Percentiles rank a stretch among this genome's conserved stretches.
phyloP scores from a whole-genome alignment of 2,888 invertebrate species.

The Drosophila picticornis region DNA sequence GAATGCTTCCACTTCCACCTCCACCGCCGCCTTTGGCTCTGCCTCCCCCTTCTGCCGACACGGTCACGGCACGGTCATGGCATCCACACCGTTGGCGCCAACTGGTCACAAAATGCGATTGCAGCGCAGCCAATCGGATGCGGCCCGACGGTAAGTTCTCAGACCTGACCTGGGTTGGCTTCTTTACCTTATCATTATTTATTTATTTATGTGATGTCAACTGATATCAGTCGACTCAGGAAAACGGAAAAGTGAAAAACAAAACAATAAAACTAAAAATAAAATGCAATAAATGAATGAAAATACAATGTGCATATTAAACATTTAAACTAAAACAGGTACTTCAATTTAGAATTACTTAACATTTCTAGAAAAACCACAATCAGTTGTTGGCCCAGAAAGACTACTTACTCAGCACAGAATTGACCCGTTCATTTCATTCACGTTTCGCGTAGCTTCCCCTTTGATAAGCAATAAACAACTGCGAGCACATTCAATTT shows the following conservation, averaged over 20 bases:
- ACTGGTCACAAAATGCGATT: conserved; percentile 70
- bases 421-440: neutral
- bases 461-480: neutral
- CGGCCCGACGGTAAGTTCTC: conserved; percentile 83
- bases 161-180: neutral
- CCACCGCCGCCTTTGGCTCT: conserved; percentile 33
- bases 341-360: neutral
- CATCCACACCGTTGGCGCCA: conserved; percentile 70
- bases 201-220: neutral
- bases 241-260: neutral
- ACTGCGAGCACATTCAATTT: neutral
- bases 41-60: conserved; percentile 52
- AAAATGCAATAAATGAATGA: neutral
- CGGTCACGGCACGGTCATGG: conserved; percentile 49
- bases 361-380: neutral
- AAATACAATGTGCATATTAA: no score
- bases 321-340: neutral
- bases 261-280: neutral
- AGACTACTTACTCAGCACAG: rapidly evolving
- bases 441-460: neutral
- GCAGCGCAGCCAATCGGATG: conserved; percentile 83
- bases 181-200: neutral
- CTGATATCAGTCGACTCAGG: neutral
- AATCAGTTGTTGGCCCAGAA: neutral
- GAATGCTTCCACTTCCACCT: conserved; percentile 63